A percentile compares a stretch with the other conserved stretches of the same genome.
These are phyloP conservation scores for Oryzias celebensis DNA, from an alignment of 2,113 vertebrate genomes.

Conservation along the genomic window DNA sequence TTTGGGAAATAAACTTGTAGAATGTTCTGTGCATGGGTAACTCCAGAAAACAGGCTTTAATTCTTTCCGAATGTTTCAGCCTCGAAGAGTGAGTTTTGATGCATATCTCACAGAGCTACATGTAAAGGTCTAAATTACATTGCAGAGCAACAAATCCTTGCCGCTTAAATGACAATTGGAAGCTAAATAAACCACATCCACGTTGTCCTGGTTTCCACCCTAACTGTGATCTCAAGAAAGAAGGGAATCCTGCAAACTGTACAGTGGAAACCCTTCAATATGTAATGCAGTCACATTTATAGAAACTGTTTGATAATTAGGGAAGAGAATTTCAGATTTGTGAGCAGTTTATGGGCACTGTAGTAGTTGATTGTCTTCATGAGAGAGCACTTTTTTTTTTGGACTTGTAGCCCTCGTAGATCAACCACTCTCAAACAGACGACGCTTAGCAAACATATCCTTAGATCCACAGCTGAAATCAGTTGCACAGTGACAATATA, in stretches of 20 bases:
- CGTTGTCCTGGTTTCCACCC: conserved; percentile 65
- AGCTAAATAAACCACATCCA: conserved; percentile 75
- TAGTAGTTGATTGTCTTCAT: conserved; percentile 64
- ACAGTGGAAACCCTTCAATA: conserved; percentile 94
- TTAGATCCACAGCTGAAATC: conserved; percentile 68
- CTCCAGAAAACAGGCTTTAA: conserved; percentile 73
- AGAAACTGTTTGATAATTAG: conserved; percentile 34
- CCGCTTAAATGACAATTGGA: conserved; percentile 78
- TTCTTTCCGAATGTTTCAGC: conserved; percentile 69
- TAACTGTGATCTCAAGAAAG: conserved; percentile 81
- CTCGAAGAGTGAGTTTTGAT: conserved; percentile 52
- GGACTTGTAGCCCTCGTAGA: conserved; percentile 50
- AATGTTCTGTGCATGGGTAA: conserved; percentile 73
- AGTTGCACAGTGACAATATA: conserved; percentile 90
- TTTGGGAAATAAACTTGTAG: conserved; percentile 70
- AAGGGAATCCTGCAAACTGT: conserved; percentile 81
- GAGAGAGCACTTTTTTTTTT: conserved; percentile 62
- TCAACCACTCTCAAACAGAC: conserved; percentile 37
- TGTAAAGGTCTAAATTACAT: conserved; percentile 51
- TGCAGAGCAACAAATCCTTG: conserved; percentile 37
- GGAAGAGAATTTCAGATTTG: conserved; percentile 36
- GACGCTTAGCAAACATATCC: conserved; percentile 46
- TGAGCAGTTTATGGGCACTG: conserved; percentile 52
- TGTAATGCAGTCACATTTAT: conserved; percentile 72
- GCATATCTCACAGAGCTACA: conserved; percentile 54